phyloP scores from a whole-genome alignment of 1,140 invertebrate genomes.

The Papilio polyxenes region DNA sequence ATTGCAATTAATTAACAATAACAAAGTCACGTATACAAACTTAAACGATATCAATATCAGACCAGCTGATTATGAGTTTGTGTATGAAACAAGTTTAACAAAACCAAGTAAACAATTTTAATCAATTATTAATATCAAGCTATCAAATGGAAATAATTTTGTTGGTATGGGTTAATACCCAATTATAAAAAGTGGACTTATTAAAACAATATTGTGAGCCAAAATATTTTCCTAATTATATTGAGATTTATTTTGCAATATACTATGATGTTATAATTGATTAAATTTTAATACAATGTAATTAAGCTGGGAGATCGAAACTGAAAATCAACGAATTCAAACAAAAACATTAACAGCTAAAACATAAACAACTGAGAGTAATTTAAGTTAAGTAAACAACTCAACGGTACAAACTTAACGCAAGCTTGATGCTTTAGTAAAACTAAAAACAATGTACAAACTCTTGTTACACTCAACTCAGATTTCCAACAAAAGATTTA shows the following conservation, averaged over 20 bases:
- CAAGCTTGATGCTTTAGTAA: not conserved
- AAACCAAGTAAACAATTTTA: not conserved
- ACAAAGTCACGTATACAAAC: not conserved
- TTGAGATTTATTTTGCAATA: not conserved
- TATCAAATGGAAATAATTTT: not conserved
- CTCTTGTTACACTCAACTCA: constrained; percentile 4
- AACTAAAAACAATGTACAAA: constrained; percentile 29
- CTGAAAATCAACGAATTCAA: constrained; percentile 54
- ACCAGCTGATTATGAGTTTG: constrained; percentile 39
- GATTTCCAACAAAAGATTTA: constrained; percentile 26
- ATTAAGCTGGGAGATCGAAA: constrained; percentile 42
- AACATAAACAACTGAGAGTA: constrained; percentile 13
- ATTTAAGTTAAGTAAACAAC: not conserved
- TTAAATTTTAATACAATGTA: constrained; percentile 34
- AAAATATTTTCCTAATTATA: not conserved
- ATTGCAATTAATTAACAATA: constrained; percentile 20
- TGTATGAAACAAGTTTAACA: not conserved
- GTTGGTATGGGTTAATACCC: not conserved
- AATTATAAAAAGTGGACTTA: not conserved
- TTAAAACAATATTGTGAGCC: not conserved
- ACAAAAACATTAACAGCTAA: constrained; percentile 43
- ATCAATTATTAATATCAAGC: not conserved
- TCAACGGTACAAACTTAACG: not conserved
- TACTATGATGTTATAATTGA: constrained; percentile 7
- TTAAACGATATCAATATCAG: constrained; percentile 31